Conservation (phyloP, 1,140 invertebrate species). For the Pectinophora gossypiella region DNA sequence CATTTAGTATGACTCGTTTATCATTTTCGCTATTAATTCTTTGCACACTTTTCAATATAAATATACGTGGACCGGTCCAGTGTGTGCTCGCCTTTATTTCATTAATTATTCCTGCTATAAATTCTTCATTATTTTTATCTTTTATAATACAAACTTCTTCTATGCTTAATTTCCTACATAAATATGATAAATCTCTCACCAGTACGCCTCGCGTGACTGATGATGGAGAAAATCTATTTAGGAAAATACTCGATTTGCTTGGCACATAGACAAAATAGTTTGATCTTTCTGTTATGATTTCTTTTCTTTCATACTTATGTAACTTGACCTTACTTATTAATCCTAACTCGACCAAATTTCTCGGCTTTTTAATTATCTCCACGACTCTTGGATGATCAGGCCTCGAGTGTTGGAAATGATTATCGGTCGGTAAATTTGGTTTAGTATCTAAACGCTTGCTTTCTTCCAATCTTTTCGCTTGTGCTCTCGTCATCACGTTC, state of each 20-base stretch:
- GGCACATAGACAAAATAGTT: neutral
- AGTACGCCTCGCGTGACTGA: neutral
- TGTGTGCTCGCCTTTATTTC: neutral
- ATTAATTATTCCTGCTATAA: neutral
- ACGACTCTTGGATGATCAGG: conserved; percentile 6
- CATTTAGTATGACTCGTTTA: conserved; percentile 21
- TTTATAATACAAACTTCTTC: conserved; percentile 1
- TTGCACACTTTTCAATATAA: neutral
- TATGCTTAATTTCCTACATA: conserved; percentile 1
- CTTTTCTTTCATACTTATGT: neutral
- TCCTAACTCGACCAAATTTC: neutral
- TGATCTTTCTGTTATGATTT: neutral
- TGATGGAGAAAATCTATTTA: neutral
- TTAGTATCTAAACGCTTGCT: neutral
- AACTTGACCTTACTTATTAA: neutral
- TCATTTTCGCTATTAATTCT: conserved; percentile 12
- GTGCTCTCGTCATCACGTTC: conserved; percentile 4
- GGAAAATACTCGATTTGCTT: neutral
- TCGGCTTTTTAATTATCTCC: conserved; percentile 8
- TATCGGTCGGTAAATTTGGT: neutral
- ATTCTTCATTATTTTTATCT: neutral
- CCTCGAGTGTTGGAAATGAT: neutral
- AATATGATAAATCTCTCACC: neutral
- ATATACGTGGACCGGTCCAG: neutral
- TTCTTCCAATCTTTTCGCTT: neutral